Conservation (phyloP, 2,113 vertebrate species). For the Platichthys stellatus region DNA sequence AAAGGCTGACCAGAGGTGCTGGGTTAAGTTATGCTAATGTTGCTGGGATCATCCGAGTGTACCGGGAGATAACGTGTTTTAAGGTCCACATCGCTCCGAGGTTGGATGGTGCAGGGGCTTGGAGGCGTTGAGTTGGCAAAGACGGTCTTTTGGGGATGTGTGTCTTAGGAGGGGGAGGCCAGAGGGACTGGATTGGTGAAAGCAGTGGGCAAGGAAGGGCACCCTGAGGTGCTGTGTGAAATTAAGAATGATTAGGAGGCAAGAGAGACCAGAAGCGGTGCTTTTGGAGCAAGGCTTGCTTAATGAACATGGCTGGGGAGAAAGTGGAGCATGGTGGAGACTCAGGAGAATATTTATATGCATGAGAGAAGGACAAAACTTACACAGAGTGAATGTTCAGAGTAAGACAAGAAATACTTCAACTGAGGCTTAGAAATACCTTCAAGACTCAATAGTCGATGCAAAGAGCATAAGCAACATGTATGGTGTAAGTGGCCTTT, state of each 20-base stretch:
- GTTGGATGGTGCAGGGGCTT: conserved; percentile 32
- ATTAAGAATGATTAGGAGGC: conserved; percentile 63
- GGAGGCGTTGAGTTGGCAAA: conserved; percentile 19
- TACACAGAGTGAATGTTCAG: background rate
- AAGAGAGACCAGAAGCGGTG: conserved; percentile 53
- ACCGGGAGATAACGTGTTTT: conserved; percentile 56
- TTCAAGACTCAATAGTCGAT: too few species aligned
- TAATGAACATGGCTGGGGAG: conserved; percentile 57
- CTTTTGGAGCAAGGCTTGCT: conserved; percentile 33
- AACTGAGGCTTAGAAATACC: too few species aligned
- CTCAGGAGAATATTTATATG: background rate
- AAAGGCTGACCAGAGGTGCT: conserved; percentile 70
- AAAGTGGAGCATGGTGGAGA: background rate
- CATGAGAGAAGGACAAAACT: conserved; percentile 14
- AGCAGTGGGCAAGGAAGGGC: conserved; percentile 26
- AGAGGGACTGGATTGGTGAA: conserved; percentile 49
- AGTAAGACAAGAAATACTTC: background rate
- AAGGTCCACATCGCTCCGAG: conserved; percentile 65
- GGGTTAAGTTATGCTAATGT: conserved; percentile 69
- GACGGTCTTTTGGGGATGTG: background rate
- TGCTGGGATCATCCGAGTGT: conserved; percentile 57
- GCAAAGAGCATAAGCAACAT: too few species aligned
- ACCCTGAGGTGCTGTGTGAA: conserved; percentile 59
- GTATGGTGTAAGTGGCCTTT: too few species aligned
- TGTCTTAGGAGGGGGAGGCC: conserved; percentile 37